Evolutionary conservation across 2,888 invertebrate genomes (phyloP), one percentile per base, ranked within the genome.

Genomic region (Lasioglossum morio): DNA sequence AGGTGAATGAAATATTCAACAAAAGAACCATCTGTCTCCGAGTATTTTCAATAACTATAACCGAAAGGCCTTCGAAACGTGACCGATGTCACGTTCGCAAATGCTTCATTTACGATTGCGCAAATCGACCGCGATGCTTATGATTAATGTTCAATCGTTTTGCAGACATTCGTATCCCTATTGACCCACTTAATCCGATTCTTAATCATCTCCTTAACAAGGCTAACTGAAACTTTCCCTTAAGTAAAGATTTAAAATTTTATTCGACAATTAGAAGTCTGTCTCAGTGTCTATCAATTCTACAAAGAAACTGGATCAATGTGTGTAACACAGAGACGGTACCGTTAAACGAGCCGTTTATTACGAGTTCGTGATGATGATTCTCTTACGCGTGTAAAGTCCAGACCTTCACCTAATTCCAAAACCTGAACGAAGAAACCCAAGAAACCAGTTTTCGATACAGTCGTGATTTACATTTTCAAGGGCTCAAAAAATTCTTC

Each of bases 191-290:
- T 87, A 79, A 66, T 69, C 30, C 30, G 57, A 66, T 79, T 69
- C 60, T 78, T 69, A 82, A 87, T 79, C 76, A 85, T 84, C 81
- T 89, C 76, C 78, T 85, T 79, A 79, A 48, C 87, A 81, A 86
- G 82, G 82, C 48, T 81, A 40, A 30, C 63, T 57, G 16, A 72
- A n/a, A 78, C 80, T 78, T 87, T 86, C 78, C 69, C 72, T 72
- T 27, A 12, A 70, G 16, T 46, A 48, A 72, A 46, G 23, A 19
- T n/a, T 19, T 73, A 8, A 23, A 53, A 23, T 14, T 10, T 34
- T 12, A 12, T 69, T 63, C 16, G 8, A 30, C 12, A 43, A 30
- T 7, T 63, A 63, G 2, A 63, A 16, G 30, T 19, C 16, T 16
- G 16, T 30, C 63, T 19, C 16, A 2, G 2, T 7, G 7, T 8